Evolutionary conservation across 2,888 invertebrate genomes (phyloP).

Genomic region (Ligdia adustata): DNA sequence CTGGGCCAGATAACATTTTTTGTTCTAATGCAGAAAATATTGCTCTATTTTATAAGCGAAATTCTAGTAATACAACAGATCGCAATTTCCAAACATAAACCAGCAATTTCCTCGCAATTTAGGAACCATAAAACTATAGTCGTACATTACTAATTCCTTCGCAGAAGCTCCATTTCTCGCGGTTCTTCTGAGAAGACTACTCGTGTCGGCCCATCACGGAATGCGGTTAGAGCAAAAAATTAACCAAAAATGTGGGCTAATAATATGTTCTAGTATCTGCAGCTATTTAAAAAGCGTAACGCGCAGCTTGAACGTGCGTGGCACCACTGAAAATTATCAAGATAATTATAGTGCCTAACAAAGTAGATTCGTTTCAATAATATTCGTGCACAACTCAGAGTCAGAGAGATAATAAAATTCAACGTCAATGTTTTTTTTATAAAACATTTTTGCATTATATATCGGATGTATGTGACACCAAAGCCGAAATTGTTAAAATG

Average conservation of each 20-base stretch:
- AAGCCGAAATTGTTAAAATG: no score
- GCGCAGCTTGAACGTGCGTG: slow-evolving; percentile 29
- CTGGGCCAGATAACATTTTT: no score
- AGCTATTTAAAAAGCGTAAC: slow-evolving; percentile 32
- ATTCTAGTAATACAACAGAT: no score
- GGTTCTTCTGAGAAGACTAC: slow-evolving; percentile 30
- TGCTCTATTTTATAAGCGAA: background rate
- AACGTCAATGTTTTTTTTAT: no score
- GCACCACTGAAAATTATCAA: slow-evolving; percentile 17
- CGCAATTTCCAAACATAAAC: background rate
- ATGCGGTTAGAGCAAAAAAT: slow-evolving; percentile 37
- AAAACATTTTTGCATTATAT: no score
- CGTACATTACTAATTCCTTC: slow-evolving; percentile 29
- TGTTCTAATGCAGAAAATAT: background rate
- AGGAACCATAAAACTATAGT: slow-evolving; percentile 22
- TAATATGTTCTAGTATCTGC: slow-evolving; percentile 38
- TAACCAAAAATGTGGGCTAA: slow-evolving; percentile 36
- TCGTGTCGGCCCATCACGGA: slow-evolving; percentile 31
- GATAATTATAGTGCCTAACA: slow-evolving; percentile 8
- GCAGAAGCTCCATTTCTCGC: slow-evolving; percentile 30
- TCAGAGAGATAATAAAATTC: no score
- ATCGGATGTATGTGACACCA: no score
- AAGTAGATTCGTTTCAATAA: no score
- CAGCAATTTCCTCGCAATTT: slow-evolving; percentile 28
- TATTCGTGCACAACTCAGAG: no score